phyloP scores from a whole-genome alignment of 2,888 invertebrate species.

The Drosophila setosimentum region DNA sequence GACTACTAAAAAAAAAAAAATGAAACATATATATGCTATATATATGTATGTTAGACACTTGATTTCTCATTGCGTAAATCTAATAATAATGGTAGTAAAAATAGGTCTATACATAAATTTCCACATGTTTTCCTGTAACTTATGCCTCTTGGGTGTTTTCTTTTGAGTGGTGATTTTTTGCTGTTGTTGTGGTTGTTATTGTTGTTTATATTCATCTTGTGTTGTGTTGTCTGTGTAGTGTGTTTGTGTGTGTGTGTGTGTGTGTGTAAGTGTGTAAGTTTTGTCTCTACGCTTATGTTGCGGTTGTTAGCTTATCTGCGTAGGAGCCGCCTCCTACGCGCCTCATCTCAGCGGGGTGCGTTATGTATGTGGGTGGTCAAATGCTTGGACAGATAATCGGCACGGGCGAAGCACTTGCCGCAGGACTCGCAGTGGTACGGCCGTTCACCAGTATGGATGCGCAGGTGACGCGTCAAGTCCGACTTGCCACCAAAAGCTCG shows the following conservation, averaged over 20 bases:
- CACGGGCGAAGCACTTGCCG: conserved; percentile 95
- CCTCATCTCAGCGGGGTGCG: conserved; percentile 87
- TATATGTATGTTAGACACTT: conserved; percentile 30
- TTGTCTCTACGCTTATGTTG: conserved; percentile 18
- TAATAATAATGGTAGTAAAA: conserved; percentile 52
- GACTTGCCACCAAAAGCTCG: conserved; percentile 95
- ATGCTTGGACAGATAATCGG: conserved; percentile 96
- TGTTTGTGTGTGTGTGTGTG: conserved; percentile 20
- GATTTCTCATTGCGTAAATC: conserved; percentile 28
- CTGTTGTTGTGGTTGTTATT: neutral
- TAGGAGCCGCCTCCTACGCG: conserved; percentile 86
- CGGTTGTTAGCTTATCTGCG: conserved; percentile 83
- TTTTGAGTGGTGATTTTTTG: neutral
- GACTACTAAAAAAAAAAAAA: conserved; percentile 25
- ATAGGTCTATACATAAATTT: conserved; percentile 65
- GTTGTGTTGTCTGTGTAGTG: conserved; percentile 21
- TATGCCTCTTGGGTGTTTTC: conserved; percentile 58
- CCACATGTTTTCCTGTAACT: conserved; percentile 65
- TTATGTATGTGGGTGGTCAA: conserved; percentile 95
- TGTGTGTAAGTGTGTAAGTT: no score
- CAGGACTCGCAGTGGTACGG: conserved; percentile 97
- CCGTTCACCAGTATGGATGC: conserved; percentile 95
- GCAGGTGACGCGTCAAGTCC: conserved; percentile 93
- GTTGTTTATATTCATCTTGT: neutral
- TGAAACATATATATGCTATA: conserved; percentile 18